Base-by-base conservation (phyloP, 2,888 invertebrate genomes). In the Microchrysa polita region DNA sequence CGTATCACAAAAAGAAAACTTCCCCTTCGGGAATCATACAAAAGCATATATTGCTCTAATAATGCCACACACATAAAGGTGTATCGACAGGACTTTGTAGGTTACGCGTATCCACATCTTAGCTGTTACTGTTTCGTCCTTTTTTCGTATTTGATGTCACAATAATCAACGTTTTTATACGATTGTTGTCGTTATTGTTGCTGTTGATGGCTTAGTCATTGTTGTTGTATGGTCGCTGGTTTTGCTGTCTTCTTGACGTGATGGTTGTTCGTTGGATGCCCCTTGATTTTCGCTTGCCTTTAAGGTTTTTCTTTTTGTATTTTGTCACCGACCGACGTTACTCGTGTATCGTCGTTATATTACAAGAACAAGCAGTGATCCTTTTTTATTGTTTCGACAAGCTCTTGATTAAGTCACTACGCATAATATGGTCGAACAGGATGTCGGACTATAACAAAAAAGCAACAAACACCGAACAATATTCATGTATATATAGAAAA, bases 141-240 rank as follows among this genome's bases (percentile, higher is more conserved):
- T 61, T 27, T 23, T 61, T 61, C 48, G 69, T 52, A 23, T 60
- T 53, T 61, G 65, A 44, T 60, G 59, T 23, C 67, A 65, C 59
- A 27, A 60, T n/a, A 73, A 42, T 73, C 67, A 67, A 73, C 69
- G 69, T 73, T 73, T 65, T 63, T 69, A 75, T 76, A 74, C 75
- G 74, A 75, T 76, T 75, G 76, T 73, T 75, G 76, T 73, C 73
- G 67, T 63, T 76, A 75, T 48, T 23, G 34, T 65, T 48, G n/a
- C n/a, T n/a, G n/a, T n/a, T n/a, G n/a, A n/a, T n/a, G n/a, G n/a
- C n/a, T n/a, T n/a, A n/a, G 48, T 1, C 4, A 7, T 5, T 34
- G 27, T 34, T 34, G 27, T 34, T 34, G 27, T 34, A 5, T 2
- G 4, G 2, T 2, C 7, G 4, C 4, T 7, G 2, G 27, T 34